phyloP scores from a whole-genome alignment of 2,797 vertebrate species.

The Anomalospiza imberbis region DNA sequence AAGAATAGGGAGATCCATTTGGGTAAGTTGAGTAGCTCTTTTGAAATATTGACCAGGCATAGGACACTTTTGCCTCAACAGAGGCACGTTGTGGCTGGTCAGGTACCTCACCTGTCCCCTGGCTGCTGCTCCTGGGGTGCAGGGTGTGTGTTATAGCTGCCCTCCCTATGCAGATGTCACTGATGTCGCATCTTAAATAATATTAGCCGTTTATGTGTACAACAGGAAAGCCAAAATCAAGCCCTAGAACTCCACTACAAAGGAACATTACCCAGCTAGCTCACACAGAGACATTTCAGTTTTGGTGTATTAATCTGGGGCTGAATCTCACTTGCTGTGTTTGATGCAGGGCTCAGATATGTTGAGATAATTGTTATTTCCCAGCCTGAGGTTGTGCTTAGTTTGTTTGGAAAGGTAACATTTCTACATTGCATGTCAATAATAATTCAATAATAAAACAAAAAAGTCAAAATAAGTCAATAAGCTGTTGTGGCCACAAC shows the following conservation, averaged over 20 bases:
- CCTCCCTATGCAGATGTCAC: background rate
- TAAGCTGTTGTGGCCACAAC: background rate
- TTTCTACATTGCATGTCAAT: background rate
- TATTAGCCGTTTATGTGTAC: background rate
- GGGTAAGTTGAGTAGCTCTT: background rate
- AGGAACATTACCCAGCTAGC: background rate
- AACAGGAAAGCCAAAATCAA: background rate
- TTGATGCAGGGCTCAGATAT: background rate
- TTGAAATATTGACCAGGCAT: background rate
- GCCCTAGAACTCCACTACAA: background rate
- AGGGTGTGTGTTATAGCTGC: background rate
- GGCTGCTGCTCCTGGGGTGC: background rate
- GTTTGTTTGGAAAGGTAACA: background rate
- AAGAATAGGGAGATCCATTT: background rate
- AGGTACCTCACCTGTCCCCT: background rate
- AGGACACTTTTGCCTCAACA: background rate
- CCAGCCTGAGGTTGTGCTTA: background rate
- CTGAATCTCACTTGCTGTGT: background rate
- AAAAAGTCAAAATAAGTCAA: too few relatives aligned
- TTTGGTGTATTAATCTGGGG: background rate
- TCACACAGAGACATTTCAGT: background rate
- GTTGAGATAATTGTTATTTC: background rate
- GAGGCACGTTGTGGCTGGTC: accelerated
- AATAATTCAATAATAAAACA: too few relatives aligned
- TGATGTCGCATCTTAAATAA: background rate